Percentiles rank a stretch among this genome's conserved stretches.
Conservation (phyloP, 2,113 vertebrate genomes). For the Pituophis catenifer region DNA sequence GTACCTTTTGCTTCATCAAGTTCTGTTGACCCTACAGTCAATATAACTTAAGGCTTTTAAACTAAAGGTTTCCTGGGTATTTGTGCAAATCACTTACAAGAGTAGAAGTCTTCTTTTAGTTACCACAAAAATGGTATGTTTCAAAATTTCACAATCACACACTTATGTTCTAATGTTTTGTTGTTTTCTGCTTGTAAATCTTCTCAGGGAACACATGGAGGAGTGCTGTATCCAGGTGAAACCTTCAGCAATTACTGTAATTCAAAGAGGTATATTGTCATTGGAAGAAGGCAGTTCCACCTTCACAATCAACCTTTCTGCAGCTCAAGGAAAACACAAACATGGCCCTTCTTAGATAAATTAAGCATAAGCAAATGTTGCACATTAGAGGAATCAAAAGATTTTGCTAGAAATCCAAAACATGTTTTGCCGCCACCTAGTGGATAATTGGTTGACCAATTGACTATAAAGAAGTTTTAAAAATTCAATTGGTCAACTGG, state of each 20-base stretch:
- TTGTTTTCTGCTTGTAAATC: slow-evolving; percentile 68
- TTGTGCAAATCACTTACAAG: slow-evolving; percentile 18
- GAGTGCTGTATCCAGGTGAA: slow-evolving; percentile 52
- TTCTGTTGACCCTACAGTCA: too few species aligned
- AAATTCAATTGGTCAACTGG: not conserved
- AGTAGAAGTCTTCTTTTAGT: slow-evolving; percentile 9
- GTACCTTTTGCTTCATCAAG: not conserved
- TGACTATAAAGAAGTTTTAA: not conserved
- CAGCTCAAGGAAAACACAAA: slow-evolving; percentile 68
- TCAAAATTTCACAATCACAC: slow-evolving; percentile 40
- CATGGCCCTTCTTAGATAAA: slow-evolving; percentile 66
- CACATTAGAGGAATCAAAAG: slow-evolving; percentile 73
- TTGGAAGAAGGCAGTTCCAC: slow-evolving; percentile 54
- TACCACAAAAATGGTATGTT: slow-evolving; percentile 44
- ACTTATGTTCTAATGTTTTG: slow-evolving; percentile 51
- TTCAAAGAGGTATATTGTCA: slow-evolving; percentile 57
- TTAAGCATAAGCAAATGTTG: slow-evolving; percentile 74
- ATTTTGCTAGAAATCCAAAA: slow-evolving; percentile 67
- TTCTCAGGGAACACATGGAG: slow-evolving; percentile 46
- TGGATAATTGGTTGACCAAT: not conserved
- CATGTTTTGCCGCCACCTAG: not conserved
- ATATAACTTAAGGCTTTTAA: not conserved
- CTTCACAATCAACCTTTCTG: slow-evolving; percentile 66
- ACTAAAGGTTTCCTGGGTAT: not conserved
- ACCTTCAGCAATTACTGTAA: slow-evolving; percentile 58